Conservation (phyloP, 2,888 invertebrate genomes). For the Cistogaster globosa region DNA sequence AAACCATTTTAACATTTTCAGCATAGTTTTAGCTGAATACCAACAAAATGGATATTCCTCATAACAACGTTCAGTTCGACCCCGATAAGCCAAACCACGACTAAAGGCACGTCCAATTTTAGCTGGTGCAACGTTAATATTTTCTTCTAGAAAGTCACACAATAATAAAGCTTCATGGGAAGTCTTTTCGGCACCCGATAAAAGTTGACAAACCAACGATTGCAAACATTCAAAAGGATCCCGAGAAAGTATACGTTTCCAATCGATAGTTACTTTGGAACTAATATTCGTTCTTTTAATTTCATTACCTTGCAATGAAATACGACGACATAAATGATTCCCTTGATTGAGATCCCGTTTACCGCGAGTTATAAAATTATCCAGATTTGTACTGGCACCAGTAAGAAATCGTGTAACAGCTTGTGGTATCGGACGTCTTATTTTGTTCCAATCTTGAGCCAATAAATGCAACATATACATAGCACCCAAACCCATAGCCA, state of each 20-base stretch:
- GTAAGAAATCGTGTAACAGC: conserved; percentile 75
- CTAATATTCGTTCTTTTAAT: conserved; percentile 51
- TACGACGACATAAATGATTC: neutral
- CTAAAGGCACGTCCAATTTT: conserved; percentile 80
- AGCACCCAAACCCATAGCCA: conserved; percentile 83
- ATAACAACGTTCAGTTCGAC: conserved; percentile 77
- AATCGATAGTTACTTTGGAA: conserved; percentile 76
- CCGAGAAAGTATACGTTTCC: conserved; percentile 79
- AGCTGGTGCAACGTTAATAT: conserved; percentile 77
- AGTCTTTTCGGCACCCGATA: conserved; percentile 80
- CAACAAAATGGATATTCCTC: conserved; percentile 81
- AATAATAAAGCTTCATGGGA: conserved; percentile 79
- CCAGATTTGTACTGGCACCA: conserved; percentile 75
- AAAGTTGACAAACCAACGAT: conserved; percentile 81
- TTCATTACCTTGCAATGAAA: conserved; percentile 10
- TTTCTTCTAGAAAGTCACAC: conserved; percentile 78
- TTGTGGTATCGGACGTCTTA: conserved; percentile 79
- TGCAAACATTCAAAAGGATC: conserved; percentile 82
- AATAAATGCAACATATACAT: conserved; percentile 84
- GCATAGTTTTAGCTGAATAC: conserved; percentile 82
- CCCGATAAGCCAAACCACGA: conserved; percentile 77
- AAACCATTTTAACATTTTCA: conserved; percentile 81
- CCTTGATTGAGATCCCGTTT: conserved; percentile 74
- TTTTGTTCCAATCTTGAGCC: conserved; percentile 84
- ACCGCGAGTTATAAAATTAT: conserved; percentile 73